Evolutionary conservation across 1,140 invertebrate genomes (phyloP).

Genomic region (Caerostris extrusa): DNA sequence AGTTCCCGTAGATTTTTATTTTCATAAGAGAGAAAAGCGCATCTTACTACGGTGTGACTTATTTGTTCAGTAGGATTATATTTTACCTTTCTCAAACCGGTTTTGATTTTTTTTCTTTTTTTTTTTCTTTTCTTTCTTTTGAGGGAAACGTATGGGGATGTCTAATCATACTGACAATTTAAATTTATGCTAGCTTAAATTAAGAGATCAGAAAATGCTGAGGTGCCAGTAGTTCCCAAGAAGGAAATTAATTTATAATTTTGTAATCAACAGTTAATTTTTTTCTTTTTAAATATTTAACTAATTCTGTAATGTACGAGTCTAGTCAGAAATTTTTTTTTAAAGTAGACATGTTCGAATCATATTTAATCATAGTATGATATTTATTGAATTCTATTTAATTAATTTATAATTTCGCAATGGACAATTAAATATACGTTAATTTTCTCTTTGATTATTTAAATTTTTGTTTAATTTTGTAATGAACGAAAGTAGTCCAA

Average conservation of each 20-base stretch:
- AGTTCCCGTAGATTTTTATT: conserved; percentile 27
- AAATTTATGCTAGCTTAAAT: background rate
- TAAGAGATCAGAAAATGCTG: background rate
- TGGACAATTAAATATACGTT: too few relatives aligned
- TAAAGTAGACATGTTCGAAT: too few relatives aligned
- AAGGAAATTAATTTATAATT: background rate
- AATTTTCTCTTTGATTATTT: too few relatives aligned
- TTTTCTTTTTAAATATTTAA: too few relatives aligned
- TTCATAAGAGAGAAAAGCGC: background rate
- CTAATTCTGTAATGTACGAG: too few relatives aligned
- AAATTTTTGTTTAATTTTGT: too few relatives aligned
- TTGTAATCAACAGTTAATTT: too few relatives aligned
- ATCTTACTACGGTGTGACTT: background rate
- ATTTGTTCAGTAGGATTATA: conserved; percentile 18
- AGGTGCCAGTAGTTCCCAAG: background rate
- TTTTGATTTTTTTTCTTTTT: background rate
- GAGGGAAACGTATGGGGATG: background rate
- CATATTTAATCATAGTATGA: too few relatives aligned
- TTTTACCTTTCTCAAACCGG: conserved; percentile 7
- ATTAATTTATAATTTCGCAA: too few relatives aligned
- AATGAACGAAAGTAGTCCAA: too few relatives aligned
- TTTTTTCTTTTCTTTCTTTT: background rate
- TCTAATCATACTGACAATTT: background rate
- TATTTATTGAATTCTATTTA: too few relatives aligned
- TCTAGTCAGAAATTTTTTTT: too few relatives aligned